These are phyloP conservation scores for Atethmia centrago DNA, from an alignment of 2,888 invertebrate species.

Conservation along the genomic window DNA sequence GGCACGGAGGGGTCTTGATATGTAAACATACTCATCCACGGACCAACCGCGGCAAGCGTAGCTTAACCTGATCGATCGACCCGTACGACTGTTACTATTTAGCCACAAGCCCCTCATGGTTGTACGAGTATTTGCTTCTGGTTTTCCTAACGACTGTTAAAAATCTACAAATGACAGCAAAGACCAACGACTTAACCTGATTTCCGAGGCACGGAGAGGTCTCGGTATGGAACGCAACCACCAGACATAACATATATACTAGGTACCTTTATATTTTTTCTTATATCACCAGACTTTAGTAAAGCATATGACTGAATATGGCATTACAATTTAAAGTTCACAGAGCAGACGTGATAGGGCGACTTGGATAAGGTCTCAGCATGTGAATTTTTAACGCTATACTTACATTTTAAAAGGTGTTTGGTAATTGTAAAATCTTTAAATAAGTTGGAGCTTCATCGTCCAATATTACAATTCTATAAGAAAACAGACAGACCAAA, in stretches of 20 bases:
- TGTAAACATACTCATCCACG: no score
- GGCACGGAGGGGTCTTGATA: no score
- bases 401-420: background rate
- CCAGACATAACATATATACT: background rate
- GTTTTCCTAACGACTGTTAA: no score
- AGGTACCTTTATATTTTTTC: background rate
- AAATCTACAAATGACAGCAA: no score
- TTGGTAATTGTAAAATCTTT: background rate
- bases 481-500: background rate
- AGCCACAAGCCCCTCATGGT: no score
- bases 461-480: background rate
- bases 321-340: constrained; percentile 50
- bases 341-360: constrained; percentile 50
- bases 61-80: no score
- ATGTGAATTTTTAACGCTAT: constrained; percentile 33
- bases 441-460: background rate
- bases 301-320: constrained; percentile 22
- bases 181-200: no score
- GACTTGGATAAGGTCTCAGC: constrained; percentile 30
- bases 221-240: no score
- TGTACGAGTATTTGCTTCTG: no score
- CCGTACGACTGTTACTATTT: no score
- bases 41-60: no score
- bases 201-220: no score
- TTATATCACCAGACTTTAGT: background rate